Conservation (phyloP, 2,113 vertebrate species). For the Pelmatolapia mariae region DNA sequence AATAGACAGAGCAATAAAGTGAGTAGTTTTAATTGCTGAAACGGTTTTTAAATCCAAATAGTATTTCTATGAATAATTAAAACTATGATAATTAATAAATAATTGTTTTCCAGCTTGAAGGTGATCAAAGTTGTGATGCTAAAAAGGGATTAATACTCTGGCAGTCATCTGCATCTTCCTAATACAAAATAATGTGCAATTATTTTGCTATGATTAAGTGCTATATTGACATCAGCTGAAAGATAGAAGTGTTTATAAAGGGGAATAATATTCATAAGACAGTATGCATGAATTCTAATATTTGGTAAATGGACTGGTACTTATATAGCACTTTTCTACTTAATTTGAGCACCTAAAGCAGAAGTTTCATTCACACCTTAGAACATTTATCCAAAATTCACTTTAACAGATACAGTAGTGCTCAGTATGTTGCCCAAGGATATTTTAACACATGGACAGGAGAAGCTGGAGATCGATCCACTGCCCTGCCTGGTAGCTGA, state of each 20-base stretch:
- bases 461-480: not conserved
- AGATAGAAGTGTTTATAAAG: not conserved
- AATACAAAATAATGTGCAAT: not conserved
- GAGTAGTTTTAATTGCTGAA: conserved; percentile 3
- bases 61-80: not conserved
- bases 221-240: not conserved
- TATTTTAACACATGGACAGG: not conserved
- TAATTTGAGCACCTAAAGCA: not conserved
- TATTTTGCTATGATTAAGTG: not conserved
- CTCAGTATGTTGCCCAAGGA: not conserved
- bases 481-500: not conserved
- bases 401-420: not conserved
- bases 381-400: not conserved
- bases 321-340: not conserved
- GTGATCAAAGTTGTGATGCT: not conserved
- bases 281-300: not conserved
- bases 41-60: conserved; percentile 1
- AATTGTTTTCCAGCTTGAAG: not conserved
- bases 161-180: not conserved
- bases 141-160: not conserved
- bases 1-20: not conserved
- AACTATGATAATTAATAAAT: not conserved
- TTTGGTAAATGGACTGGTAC: not conserved
- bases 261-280: not conserved
- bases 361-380: not conserved